Conservation (phyloP, 2,888 invertebrate genomes). For the Latrodectus hesperus region DNA sequence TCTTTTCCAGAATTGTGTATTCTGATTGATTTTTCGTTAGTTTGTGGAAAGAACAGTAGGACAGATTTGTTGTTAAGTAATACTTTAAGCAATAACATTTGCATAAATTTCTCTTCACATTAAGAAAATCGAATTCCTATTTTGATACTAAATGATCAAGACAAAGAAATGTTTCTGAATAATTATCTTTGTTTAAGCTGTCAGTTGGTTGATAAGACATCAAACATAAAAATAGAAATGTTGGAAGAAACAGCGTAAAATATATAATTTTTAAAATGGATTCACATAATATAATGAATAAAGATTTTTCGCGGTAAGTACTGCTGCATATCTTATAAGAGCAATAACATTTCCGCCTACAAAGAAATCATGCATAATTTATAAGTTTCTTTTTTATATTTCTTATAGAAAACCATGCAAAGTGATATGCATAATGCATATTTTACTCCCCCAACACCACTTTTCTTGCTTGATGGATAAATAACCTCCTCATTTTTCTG, state of each 20-base stretch:
- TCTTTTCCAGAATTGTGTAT: no score
- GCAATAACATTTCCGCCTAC: not conserved
- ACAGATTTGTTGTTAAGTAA: not conserved
- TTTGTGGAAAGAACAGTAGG: no score
- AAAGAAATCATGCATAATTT: constrained; percentile 3
- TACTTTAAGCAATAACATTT: not conserved
- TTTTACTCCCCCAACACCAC: not conserved
- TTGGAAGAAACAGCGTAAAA: not conserved
- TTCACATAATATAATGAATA: no score
- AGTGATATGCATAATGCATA: not conserved
- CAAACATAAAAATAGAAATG: not conserved
- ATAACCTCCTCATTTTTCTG: not conserved
- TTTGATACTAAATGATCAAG: not conserved
- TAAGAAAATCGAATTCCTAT: not conserved
- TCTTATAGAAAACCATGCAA: not conserved
- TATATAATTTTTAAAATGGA: not conserved
- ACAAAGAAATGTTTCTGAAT: not conserved
- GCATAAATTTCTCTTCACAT: not conserved
- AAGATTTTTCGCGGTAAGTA: not conserved
- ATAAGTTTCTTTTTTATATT: not conserved
- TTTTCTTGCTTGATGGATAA: not conserved
- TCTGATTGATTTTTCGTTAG: no score
- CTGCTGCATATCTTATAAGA: not conserved
- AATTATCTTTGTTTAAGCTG: not conserved
- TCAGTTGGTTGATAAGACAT: not conserved